phyloP scores from a whole-genome alignment of 2,888 invertebrate genomes.

The Norana najaformis region DNA sequence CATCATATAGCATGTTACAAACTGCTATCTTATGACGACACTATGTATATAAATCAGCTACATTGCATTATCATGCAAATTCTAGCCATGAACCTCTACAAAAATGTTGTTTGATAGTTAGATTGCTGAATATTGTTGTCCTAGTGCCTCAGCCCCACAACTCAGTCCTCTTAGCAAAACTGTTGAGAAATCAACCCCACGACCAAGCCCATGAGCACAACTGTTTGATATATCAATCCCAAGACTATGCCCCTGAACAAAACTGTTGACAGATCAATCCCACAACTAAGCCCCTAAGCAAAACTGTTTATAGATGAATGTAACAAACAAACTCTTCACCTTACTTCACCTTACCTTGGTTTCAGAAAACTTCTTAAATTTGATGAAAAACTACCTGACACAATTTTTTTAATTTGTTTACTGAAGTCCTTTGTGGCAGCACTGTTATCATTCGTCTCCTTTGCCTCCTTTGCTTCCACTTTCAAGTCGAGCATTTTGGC shows the following conservation, averaged over 20 bases:
- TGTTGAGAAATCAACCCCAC: neutral
- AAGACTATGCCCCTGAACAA: no score
- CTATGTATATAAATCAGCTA: neutral
- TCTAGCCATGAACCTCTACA: neutral
- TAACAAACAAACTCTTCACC: no score
- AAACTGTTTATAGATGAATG: neutral
- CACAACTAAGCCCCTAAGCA: neutral
- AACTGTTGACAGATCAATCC: no score
- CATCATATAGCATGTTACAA: no score
- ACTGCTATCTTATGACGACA: neutral
- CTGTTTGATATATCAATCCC: no score
- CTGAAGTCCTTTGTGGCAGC: slow-evolving; percentile 48
- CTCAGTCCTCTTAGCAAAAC: neutral
- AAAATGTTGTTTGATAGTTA: neutral
- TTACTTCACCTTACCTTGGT: neutral
- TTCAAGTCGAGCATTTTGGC: slow-evolving; percentile 52
- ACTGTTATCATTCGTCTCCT: slow-evolving; percentile 50
- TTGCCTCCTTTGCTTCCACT: slow-evolving; percentile 50
- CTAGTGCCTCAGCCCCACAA: neutral
- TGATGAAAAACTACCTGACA: slow-evolving; percentile 45
- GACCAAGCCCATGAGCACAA: no score
- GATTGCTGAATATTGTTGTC: neutral
- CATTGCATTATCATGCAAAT: neutral
- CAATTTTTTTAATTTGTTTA: slow-evolving; percentile 49
- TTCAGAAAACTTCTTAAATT: neutral